Conservation (phyloP, 2,797 vertebrate species). For the Acanthis flammea region DNA sequence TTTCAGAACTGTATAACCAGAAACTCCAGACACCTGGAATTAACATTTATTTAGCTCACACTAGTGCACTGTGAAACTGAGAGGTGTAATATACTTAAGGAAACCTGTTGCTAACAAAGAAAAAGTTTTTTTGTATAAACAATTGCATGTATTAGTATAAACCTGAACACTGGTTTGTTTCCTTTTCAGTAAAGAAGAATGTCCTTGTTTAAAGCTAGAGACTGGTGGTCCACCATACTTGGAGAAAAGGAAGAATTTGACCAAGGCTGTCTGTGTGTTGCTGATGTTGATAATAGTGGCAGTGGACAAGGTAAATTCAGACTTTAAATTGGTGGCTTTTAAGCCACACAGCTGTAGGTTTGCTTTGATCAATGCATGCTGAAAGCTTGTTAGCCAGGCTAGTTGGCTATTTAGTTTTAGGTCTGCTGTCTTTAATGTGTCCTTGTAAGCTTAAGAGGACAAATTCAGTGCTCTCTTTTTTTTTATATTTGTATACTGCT, state of each 20-base stretch:
- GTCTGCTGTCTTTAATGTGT: background rate
- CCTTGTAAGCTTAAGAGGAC: background rate
- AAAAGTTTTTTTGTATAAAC: background rate
- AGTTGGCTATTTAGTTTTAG: background rate
- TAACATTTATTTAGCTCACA: background rate
- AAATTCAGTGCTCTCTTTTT: background rate
- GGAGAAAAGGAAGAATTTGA: slow-evolving; percentile 97
- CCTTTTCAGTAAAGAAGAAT: slow-evolving; percentile 77
- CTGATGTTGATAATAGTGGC: slow-evolving; percentile 93
- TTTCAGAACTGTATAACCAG: background rate
- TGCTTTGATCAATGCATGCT: background rate
- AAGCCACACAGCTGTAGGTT: background rate
- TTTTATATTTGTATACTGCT: background rate
- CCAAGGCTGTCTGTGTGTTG: slow-evolving; percentile 91
- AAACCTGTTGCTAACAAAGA: background rate
- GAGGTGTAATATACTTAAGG: background rate
- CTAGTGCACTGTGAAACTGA: background rate
- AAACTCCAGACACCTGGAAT: background rate
- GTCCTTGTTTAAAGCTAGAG: slow-evolving; percentile 97
- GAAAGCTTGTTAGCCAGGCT: background rate
- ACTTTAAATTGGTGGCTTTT: background rate
- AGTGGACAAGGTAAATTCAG: slow-evolving; percentile 85
- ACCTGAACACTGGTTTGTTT: background rate
- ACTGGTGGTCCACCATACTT: slow-evolving; percentile 92
- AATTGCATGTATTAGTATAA: background rate